Conservation (phyloP, 2,888 invertebrate species). For the Aphelenchoides bicaudatus region DNA sequence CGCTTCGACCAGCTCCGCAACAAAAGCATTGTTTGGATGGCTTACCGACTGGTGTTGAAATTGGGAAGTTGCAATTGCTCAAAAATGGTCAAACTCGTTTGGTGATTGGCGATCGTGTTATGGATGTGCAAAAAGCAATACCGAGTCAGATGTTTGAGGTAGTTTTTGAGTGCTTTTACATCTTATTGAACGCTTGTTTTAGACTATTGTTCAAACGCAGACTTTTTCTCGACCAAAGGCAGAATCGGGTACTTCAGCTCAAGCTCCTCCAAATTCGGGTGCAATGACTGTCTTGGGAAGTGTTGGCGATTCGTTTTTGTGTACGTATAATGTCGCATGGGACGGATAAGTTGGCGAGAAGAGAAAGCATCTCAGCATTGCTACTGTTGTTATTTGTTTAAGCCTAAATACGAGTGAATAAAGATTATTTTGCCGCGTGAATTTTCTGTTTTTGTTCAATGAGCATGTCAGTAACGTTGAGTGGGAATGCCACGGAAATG, state of each 20-base stretch:
- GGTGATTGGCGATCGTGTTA: constrained; percentile 26
- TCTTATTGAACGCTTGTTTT: too few species aligned
- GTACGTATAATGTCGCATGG: constrained; percentile 9
- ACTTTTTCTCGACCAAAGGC: too few species aligned
- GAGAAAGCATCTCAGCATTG: too few species aligned
- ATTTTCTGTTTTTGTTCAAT: too few species aligned
- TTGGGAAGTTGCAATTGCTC: constrained; percentile 30
- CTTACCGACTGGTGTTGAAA: constrained; percentile 21
- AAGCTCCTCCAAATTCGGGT: not conserved
- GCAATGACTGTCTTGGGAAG: constrained; percentile 8
- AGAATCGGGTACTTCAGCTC: too few species aligned
- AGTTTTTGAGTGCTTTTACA: not conserved
- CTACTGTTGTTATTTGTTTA: too few species aligned
- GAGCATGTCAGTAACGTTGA: too few species aligned
- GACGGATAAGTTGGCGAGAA: too few species aligned
- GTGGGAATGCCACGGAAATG: too few species aligned
- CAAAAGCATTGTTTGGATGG: constrained; percentile 24
- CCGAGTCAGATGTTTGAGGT: constrained; percentile 24
- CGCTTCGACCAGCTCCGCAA: not conserved
- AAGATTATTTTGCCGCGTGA: too few species aligned
- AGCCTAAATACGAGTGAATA: too few species aligned
- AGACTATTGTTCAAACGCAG: too few species aligned
- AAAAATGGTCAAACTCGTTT: constrained; percentile 23
- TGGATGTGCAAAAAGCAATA: constrained; percentile 28
- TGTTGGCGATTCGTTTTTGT: constrained; percentile 4